Evolutionary conservation across 2,113 vertebrate species (phyloP).

Genomic region (Nibea coibor): DNA sequence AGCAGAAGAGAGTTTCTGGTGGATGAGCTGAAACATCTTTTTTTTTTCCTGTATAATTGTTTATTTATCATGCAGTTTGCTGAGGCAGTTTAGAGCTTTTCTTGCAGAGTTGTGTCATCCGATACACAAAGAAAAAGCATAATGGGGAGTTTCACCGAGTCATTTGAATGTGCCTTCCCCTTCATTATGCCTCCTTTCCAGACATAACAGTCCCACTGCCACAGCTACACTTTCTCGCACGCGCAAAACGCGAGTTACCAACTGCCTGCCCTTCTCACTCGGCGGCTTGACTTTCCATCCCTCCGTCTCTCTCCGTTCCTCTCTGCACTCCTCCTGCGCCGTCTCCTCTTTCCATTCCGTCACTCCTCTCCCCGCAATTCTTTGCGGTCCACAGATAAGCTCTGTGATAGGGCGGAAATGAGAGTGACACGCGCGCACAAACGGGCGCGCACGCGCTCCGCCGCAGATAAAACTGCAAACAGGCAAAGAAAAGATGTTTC

Average conservation of each 20-base stretch:
- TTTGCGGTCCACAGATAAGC: conserved; percentile 69
- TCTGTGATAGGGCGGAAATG: conserved; percentile 68
- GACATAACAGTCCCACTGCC: conserved; percentile 64
- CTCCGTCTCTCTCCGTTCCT: conserved; percentile 53
- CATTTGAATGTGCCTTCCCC: conserved; percentile 36
- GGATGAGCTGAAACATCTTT: background rate
- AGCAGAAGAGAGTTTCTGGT: conserved; percentile 4
- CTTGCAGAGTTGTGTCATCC: conserved; percentile 15
- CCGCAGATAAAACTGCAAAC: background rate
- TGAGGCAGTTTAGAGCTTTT: conserved; percentile 29
- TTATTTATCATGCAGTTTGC: conserved; percentile 44
- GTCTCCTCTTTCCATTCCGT: conserved; percentile 72
- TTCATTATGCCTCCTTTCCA: conserved; percentile 62
- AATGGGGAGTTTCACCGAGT: conserved; percentile 40
- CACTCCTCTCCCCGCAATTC: conserved; percentile 64
- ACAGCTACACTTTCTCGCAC: conserved; percentile 5
- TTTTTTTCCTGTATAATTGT: conserved; percentile 16
- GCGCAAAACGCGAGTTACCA: conserved; percentile 45
- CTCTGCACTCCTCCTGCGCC: conserved; percentile 38
- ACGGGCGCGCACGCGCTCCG: conserved; percentile 31
- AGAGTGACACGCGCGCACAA: conserved; percentile 32
- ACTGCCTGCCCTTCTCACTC: conserved; percentile 85
- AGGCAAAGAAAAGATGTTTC: background rate
- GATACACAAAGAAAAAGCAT: conserved; percentile 24
- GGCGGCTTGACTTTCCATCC: conserved; percentile 78